Evolutionary conservation across 2,113 vertebrate species (phyloP).

Genomic region (Ailuropoda melanoleuca): DNA sequence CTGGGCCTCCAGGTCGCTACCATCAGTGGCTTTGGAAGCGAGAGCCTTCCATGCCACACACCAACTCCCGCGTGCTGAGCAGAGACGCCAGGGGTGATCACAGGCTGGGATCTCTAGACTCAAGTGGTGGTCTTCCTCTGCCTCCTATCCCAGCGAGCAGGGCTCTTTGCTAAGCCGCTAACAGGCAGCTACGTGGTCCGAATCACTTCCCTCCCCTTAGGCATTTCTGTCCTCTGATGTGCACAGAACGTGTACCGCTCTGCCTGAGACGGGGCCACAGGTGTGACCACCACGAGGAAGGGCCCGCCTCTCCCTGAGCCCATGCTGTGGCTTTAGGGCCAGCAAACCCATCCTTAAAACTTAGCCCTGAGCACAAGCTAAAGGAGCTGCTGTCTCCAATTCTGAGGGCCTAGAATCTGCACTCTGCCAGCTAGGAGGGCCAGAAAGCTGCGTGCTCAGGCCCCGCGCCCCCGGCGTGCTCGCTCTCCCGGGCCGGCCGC

Average conservation of each 20-base stretch:
- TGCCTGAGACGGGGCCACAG: neutral
- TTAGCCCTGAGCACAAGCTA: constrained; percentile 8
- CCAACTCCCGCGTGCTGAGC: neutral
- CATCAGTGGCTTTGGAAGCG: constrained; percentile 27
- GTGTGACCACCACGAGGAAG: neutral
- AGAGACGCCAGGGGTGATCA: neutral
- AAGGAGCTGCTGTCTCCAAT: neutral
- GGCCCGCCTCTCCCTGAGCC: neutral
- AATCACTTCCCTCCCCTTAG: neutral
- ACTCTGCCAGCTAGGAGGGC: neutral
- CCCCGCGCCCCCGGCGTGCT: neutral
- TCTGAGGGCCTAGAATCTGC: neutral
- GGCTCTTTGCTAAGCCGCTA: neutral
- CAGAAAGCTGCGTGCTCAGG: neutral
- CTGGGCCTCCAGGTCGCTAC: neutral
- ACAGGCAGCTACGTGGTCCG: neutral
- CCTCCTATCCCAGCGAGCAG: neutral
- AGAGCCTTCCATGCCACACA: neutral
- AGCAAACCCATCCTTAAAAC: neutral
- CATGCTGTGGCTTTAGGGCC: neutral
- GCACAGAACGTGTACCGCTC: neutral
- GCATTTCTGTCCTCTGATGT: neutral
- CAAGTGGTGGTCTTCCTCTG: neutral
- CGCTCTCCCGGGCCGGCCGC: neutral
- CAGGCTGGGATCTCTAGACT: neutral